These are phyloP conservation scores for Ariolimax columbianus DNA, from an alignment of 2,888 invertebrate genomes.

Conservation along the genomic window DNA sequence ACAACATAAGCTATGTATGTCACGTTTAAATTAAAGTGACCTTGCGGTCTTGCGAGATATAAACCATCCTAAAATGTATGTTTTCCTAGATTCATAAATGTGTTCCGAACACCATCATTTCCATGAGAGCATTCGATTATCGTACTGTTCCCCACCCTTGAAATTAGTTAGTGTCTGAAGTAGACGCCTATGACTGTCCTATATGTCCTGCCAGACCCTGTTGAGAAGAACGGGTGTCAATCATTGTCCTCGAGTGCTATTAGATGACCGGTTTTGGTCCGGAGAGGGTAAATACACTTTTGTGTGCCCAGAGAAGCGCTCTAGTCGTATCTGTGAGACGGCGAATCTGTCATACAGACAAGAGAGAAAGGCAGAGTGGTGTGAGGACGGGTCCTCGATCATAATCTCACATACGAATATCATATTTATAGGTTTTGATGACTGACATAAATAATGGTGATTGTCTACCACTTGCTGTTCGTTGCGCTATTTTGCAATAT, in stretches of 20 bases:
- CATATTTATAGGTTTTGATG: too few species aligned
- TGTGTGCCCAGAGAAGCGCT: constrained; percentile 10
- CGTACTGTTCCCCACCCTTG: neutral
- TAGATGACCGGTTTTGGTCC: constrained; percentile 33
- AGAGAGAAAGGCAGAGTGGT: neutral
- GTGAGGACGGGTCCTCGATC: too few species aligned
- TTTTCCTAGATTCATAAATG: too few species aligned
- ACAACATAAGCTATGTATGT: too few species aligned
- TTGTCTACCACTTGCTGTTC: too few species aligned
- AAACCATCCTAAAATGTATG: too few species aligned
- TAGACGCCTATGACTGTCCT: neutral
- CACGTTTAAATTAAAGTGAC: too few species aligned
- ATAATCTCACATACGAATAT: too few species aligned
- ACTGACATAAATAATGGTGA: too few species aligned
- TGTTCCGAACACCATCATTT: too few species aligned
- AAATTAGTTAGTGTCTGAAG: neutral
- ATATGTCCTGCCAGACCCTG: constrained; percentile 12
- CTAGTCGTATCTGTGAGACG: neutral
- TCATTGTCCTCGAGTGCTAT: constrained; percentile 36
- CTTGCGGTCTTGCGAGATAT: too few species aligned
- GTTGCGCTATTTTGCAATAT: too few species aligned
- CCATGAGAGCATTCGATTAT: neutral
- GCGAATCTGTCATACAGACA: neutral
- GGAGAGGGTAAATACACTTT: constrained; percentile 34
- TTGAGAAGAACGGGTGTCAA: constrained; percentile 14